A percentile compares a stretch with the other conserved stretches of the same genome.
Evolutionary conservation across 1,140 invertebrate species (phyloP).

Genomic region (Ostrea denselamellosa): DNA sequence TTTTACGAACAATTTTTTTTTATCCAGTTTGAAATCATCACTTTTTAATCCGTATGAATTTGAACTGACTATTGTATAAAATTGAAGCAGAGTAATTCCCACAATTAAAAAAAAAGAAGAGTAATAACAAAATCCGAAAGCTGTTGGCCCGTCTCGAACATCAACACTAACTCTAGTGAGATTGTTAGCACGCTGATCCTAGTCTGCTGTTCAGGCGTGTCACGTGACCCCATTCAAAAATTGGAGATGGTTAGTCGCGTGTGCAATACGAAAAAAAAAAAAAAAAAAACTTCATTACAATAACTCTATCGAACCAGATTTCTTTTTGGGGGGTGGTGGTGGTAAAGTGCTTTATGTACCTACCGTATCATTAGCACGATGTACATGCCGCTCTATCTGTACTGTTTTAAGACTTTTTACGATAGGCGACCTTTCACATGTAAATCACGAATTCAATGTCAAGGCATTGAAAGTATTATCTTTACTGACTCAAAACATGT

Average conservation of each 20-base stretch:
- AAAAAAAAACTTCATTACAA: background rate
- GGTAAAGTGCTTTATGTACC: no score
- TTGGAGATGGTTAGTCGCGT: background rate
- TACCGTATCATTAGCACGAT: background rate
- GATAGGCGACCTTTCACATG: slow-evolving; percentile 10
- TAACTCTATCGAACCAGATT: background rate
- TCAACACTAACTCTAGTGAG: background rate
- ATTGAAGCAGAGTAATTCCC: background rate
- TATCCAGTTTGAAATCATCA: slow-evolving; percentile 15
- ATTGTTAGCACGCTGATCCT: slow-evolving; percentile 26
- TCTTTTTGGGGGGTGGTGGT: no score
- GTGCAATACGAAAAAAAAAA: slow-evolving; percentile 4
- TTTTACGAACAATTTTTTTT: no score
- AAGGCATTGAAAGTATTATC: background rate
- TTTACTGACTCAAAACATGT: slow-evolving; percentile 26
- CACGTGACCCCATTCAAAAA: slow-evolving; percentile 37
- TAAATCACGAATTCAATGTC: slow-evolving; percentile 20
- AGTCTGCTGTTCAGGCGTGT: background rate
- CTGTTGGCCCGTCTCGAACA: background rate
- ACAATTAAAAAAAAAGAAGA: background rate
- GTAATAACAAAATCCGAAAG: background rate
- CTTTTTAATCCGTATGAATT: slow-evolving; percentile 9
- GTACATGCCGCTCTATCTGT: background rate
- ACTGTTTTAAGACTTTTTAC: background rate
- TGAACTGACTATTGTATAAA: background rate